Evolutionary conservation across 2,888 invertebrate genomes (phyloP), one percentile per base, ranked within the genome.

Genomic region (Ochlodes sylvanus): DNA sequence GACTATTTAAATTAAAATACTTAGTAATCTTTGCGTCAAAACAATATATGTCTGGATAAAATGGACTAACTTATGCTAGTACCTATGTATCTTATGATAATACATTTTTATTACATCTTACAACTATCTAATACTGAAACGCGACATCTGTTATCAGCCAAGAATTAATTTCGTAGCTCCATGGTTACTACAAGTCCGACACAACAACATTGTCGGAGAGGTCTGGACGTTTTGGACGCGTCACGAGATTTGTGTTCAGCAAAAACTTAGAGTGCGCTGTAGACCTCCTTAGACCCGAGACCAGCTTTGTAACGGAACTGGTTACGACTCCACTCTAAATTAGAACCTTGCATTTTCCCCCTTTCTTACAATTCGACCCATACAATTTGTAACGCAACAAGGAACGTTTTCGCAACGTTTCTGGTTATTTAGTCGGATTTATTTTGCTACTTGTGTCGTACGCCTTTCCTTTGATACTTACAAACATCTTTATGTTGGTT

Each of bases 351-450:
- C 75, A 73, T 77, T 76, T 87, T 87, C 86, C 85, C 83, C 85
- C 83, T 86, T 87, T 86, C 85, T 84, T 85, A 75, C 76, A 80
- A 80, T 83, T 81, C 77, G 78, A 71, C 71, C 70, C 63, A 73
- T 81, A 87, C 86, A 87, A 87, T 88, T 89, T 88, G 88, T 88
- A 87, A 81, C 77, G 85, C 80, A 87, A 87, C 83, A 78, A 83
- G 84, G 83, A 73, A 80, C 76, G 84, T 85, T 89, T 89, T 88
- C 88, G 87, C 89, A 90, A 90, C 84, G 83, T 83, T 84, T 85
- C 85, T 47, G 84, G 87, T 88, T 84, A 83, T 73, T 56, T 71
- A 76, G 74, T 72, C 71, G 66, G 77, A 80, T 80, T 80, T 81
- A 79, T 77, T 73, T 71, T 79, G 78, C 79, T 78, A 80, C 79